Percentiles rank a stretch among this genome's conserved stretches.
phyloP scores from a whole-genome alignment of 2,888 invertebrate species.

The Deilephila porcellus region DNA sequence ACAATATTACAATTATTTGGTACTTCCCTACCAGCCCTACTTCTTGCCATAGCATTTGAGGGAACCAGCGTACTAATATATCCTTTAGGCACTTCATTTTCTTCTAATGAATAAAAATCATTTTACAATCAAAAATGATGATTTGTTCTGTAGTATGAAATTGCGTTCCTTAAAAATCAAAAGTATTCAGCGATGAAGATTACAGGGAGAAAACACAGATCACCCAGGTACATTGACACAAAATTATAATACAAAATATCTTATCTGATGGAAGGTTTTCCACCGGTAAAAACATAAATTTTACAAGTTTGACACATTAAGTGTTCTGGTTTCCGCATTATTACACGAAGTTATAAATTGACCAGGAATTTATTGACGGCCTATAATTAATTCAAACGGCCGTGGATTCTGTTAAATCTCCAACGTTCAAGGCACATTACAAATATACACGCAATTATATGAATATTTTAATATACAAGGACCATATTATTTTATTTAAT shows the following conservation, averaged over 20 bases:
- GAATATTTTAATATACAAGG: background rate
- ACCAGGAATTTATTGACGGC: background rate
- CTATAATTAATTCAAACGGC: background rate
- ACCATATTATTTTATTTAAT: background rate
- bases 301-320: conserved; percentile 1
- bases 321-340: background rate
- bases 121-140: too few relatives aligned
- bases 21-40: too few relatives aligned
- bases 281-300: background rate
- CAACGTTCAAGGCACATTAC: background rate
- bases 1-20: background rate
- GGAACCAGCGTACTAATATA: too few relatives aligned
- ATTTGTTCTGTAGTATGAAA: too few relatives aligned
- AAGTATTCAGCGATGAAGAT: too few relatives aligned
- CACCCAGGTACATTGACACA: background rate
- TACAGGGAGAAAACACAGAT: too few relatives aligned
- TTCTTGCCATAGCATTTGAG: too few relatives aligned
- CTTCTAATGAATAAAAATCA: too few relatives aligned
- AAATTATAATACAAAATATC: background rate
- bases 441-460: background rate
- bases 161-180: too few relatives aligned
- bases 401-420: background rate
- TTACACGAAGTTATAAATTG: background rate
- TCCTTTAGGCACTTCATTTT: too few relatives aligned
- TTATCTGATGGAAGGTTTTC: background rate